These are phyloP conservation scores for Myzus persicae DNA, from an alignment of 1,140 invertebrate species.

Conservation along the genomic window DNA sequence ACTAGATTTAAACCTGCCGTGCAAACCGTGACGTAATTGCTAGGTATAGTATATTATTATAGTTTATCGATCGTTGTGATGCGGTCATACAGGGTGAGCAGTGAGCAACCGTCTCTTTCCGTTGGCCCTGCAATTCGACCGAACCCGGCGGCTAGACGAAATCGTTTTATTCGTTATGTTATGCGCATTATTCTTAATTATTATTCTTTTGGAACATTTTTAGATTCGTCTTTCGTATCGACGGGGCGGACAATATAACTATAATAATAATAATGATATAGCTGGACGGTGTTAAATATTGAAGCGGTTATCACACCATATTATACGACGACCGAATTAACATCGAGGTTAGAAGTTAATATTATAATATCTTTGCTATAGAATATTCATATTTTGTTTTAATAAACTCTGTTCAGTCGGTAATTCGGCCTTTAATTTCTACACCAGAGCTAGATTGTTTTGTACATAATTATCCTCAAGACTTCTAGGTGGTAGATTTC, in stretches of 20 bases:
- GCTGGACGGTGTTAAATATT: neutral
- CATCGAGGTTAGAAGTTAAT: no score
- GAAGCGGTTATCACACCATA: neutral
- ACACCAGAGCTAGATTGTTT: neutral
- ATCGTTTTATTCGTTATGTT: neutral
- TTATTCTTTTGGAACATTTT: neutral
- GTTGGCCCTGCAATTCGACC: no score
- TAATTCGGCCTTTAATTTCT: neutral
- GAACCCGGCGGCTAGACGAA: no score
- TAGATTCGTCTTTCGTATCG: neutral
- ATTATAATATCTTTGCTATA: neutral
- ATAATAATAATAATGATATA: neutral
- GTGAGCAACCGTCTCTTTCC: no score
- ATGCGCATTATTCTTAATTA: neutral
- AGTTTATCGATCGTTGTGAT: no score
- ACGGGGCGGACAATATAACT: neutral
- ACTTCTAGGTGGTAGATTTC: no score
- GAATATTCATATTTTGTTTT: neutral
- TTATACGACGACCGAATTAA: neutral
- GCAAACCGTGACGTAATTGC: no score
- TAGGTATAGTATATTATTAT: no score
- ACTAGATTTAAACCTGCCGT: no score
- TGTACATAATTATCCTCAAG: no score
- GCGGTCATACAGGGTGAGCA: no score
- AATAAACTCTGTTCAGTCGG: neutral